Evolutionary conservation across 2,888 invertebrate species (phyloP), one percentile per base, ranked within the genome.

Genomic region (Baronia brevicornis): DNA sequence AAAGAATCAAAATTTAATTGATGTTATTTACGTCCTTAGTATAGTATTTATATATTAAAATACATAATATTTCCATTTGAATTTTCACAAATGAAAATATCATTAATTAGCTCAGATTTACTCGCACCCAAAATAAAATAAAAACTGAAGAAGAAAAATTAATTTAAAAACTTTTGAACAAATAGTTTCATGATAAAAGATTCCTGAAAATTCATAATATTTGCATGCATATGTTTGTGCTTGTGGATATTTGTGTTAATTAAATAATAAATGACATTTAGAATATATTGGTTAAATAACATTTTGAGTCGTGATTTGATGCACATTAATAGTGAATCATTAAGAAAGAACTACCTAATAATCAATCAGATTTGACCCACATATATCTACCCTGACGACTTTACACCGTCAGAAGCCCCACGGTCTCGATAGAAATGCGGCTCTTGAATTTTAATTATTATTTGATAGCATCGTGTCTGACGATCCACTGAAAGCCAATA

Each of bases 371-470:
- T 48, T 49, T 71, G 69, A 69, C 70, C 68, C 56, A 69, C 52
- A 66, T 66, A 55, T 54, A 65, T 57, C 33, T 41, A 33, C 31
- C 53, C 54, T 53, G 51, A 63, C 60, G 60, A 60, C 61, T 69
- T 55, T 60, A 57, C 49, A 50, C 51, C 56, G 58, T 65, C 54
- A 60, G 60, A 63, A 67, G 58, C 51, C 58, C 53, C 50, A 41
- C 47, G 52, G 46, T 44, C 39, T 53, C 57, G 58, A 61, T 63
- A 56, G 56, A 65, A 64, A 64, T 58, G 59, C 54, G 57, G 52
- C 52, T 53, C 54, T 67, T 61, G 55, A 73, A 67, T 69, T 69
- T 68, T 66, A 71, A 71, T 68, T 60, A 55, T 54, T 51, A 48
- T 60, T 61, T 43, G 43, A 48, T 46, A 41, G 39, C 39, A 40